A percentile compares a stretch with the other conserved stretches of the same genome.
Conservation (phyloP, 2,888 invertebrate genomes). For the Antitype chi region DNA sequence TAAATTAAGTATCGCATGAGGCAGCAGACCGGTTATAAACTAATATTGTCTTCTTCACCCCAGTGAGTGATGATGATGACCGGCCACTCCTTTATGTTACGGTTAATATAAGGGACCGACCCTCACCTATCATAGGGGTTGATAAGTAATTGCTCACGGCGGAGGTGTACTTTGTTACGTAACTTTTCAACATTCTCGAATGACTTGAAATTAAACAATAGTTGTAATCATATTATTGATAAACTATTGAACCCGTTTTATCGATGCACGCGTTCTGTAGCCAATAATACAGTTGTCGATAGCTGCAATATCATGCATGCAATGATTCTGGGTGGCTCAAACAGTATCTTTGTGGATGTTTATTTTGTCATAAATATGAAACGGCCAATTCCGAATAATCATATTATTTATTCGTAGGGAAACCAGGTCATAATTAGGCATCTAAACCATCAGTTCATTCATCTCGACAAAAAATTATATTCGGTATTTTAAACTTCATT, state of each 20-base stretch:
- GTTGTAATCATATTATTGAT: conserved; percentile 66
- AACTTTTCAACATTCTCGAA: conserved; percentile 58
- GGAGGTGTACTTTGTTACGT: conserved; percentile 74
- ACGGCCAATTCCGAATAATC: conserved; percentile 10
- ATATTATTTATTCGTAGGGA: conserved; percentile 12
- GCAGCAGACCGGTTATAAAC: conserved; percentile 74
- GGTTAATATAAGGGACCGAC: conserved; percentile 80
- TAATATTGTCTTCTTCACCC: conserved; percentile 78
- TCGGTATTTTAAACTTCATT: conserved; percentile 44
- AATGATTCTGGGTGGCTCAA: conserved; percentile 60
- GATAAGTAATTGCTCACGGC: conserved; percentile 72
- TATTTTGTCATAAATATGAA: conserved; percentile 38
- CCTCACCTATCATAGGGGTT: conserved; percentile 75
- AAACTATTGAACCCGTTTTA: conserved; percentile 79
- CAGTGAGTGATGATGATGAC: conserved; percentile 82
- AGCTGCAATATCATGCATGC: conserved; percentile 58
- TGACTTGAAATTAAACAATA: conserved; percentile 55
- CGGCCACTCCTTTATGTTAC: conserved; percentile 82
- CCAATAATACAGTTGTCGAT: conserved; percentile 63
- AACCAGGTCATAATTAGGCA: conserved; percentile 23
- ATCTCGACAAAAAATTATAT: conserved; percentile 48
- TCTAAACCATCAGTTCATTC: conserved; percentile 29
- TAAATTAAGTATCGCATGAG: conserved; percentile 71
- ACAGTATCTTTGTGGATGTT: conserved; percentile 24
- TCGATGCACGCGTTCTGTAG: conserved; percentile 71